Evolutionary conservation across 2,113 vertebrate genomes (phyloP).

Genomic region (Bubalus kerabau): DNA sequence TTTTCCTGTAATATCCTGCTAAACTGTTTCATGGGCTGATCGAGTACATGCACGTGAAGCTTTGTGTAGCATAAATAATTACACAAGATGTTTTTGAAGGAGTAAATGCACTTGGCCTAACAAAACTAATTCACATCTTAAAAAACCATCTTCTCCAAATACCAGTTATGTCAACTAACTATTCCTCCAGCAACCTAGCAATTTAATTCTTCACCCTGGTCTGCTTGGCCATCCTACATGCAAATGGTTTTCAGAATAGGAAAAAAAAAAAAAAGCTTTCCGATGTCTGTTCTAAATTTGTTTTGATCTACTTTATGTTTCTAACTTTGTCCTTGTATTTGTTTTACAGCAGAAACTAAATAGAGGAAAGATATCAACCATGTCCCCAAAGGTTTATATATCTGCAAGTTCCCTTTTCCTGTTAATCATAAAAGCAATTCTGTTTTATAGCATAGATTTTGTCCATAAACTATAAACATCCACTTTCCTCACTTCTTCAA

Average conservation of each 20-base stretch:
- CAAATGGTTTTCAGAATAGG: neutral
- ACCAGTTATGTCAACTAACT: neutral
- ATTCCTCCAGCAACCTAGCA: neutral
- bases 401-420: slow-evolving; percentile 8
- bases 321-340: slow-evolving; percentile 9
- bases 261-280: neutral
- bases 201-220: neutral
- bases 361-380: slow-evolving; percentile 2
- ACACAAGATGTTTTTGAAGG: slow-evolving; percentile 29
- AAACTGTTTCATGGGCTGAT: neutral
- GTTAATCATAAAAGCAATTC: slow-evolving; percentile 25
- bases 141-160: neutral
- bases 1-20: neutral
- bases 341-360: slow-evolving; percentile 55
- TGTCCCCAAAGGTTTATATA: neutral
- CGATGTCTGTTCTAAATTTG: slow-evolving; percentile 28
- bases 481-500: neutral
- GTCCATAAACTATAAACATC: neutral
- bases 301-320: slow-evolving; percentile 19
- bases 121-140: slow-evolving; percentile 24
- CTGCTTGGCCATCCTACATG: neutral
- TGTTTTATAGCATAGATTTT: slow-evolving; percentile 21
- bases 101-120: slow-evolving; percentile 29
- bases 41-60: neutral
- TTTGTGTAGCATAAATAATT: slow-evolving; percentile 52